Conservation (phyloP, 1,140 invertebrate genomes). For the Rhopalosiphum maidis region DNA sequence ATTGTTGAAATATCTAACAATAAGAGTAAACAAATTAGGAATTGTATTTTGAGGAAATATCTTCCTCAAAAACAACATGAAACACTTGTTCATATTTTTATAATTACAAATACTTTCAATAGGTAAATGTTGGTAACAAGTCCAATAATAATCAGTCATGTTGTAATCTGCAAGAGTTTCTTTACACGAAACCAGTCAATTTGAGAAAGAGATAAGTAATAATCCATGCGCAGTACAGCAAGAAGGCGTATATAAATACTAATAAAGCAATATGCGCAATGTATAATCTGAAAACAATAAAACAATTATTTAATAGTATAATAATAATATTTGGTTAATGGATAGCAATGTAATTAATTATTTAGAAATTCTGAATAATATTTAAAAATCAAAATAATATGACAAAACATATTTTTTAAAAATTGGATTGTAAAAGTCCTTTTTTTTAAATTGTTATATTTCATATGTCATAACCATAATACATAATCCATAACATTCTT, state of each 20-base stretch:
- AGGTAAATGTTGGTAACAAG: neutral
- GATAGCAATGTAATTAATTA: neutral
- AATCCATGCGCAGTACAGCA: neutral
- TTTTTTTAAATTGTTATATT: neutral
- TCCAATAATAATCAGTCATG: slow-evolving; percentile 38
- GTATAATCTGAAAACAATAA: slow-evolving; percentile 34
- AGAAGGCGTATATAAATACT: slow-evolving; percentile 6
- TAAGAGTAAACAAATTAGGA: slow-evolving; percentile 9
- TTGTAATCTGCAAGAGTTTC: neutral
- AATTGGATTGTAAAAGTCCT: neutral
- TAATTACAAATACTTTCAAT: neutral
- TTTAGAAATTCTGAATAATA: neutral
- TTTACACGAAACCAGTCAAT: neutral
- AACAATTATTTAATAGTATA: neutral
- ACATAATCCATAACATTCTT: no score
- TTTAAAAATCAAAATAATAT: neutral
- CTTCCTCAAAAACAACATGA: neutral
- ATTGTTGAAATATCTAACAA: neutral
- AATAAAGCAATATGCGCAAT: slow-evolving; percentile 4
- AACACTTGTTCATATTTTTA: neutral
- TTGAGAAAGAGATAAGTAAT: neutral
- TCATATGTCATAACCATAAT: no score
- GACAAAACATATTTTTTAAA: neutral
- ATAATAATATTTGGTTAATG: neutral
- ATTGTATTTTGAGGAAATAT: neutral